A percentile compares a stretch with the other conserved stretches of the same genome.
These are phyloP conservation scores for Nycticryphes semicollaris DNA, from an alignment of 2,113 vertebrate genomes.

Conservation along the genomic window DNA sequence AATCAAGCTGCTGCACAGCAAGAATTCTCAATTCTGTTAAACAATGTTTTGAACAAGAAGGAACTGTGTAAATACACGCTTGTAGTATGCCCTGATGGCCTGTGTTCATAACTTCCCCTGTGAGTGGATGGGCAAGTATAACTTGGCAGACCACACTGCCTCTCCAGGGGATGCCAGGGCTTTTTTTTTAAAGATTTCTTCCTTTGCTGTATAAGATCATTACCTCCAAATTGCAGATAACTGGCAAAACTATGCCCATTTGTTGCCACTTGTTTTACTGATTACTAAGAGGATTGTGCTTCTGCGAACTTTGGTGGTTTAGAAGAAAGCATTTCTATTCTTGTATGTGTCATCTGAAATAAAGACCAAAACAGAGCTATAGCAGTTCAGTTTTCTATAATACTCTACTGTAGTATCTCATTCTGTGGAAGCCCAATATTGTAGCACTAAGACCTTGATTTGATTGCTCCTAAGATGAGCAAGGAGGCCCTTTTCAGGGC, in stretches of 20 bases:
- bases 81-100: not conserved
- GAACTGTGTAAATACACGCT: not conserved
- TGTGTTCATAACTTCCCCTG: not conserved
- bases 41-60: not conserved
- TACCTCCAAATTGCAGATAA: not conserved
- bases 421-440: not conserved
- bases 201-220: not conserved
- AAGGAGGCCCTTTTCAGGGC: not conserved
- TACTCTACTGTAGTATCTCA: not conserved
- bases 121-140: not conserved
- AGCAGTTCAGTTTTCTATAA: not conserved
- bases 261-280: not conserved
- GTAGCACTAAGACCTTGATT: not conserved
- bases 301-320: not conserved
- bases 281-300: not conserved
- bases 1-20: not conserved
- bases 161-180: not conserved
- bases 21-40: not conserved
- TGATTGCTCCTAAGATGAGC: not conserved
- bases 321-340: not conserved
- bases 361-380: not conserved
- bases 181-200: not conserved
- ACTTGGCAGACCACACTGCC: not conserved
- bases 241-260: not conserved
- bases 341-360: not conserved